These are phyloP conservation scores for Drosophila sordidapex DNA, from an alignment of 2,888 invertebrate genomes.

Conservation along the genomic window DNA sequence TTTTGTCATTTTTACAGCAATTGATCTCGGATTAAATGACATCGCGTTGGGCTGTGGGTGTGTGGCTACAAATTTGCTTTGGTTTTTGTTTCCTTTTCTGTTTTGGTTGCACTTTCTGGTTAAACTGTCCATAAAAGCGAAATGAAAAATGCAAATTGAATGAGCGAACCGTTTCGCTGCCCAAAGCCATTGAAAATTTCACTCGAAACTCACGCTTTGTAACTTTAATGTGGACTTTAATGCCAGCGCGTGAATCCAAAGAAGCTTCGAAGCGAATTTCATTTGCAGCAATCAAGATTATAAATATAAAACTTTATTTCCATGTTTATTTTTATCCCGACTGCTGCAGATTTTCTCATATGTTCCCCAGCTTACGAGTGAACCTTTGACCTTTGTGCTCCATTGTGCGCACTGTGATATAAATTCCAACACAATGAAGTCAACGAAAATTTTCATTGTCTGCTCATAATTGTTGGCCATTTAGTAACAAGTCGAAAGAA, in stretches of 20 bases:
- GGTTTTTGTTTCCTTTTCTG: constrained; percentile 19
- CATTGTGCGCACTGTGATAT: constrained; percentile 20
- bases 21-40: constrained; percentile 78
- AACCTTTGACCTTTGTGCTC: constrained; percentile 4
- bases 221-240: constrained; percentile 50
- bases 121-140: constrained; percentile 65
- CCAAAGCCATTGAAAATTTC: background rate
- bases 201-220: constrained; percentile 15
- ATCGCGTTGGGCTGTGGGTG: constrained; percentile 23
- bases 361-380: constrained; percentile 24
- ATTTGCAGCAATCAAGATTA: constrained; percentile 53
- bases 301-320: constrained; percentile 69
- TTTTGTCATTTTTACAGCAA: constrained; percentile 79
- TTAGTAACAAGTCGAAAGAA: constrained; percentile 39
- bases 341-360: constrained; percentile 57
- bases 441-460: constrained; percentile 64
- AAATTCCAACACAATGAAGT: constrained; percentile 47
- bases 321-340: constrained; percentile 65
- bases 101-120: constrained; percentile 47
- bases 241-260: constrained; percentile 10
- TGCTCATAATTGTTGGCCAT: constrained; percentile 71
- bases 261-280: constrained; percentile 14
- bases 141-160: constrained; percentile 76
- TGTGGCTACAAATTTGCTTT: constrained; percentile 37
- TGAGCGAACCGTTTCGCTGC: constrained; percentile 28